phyloP scores from a whole-genome alignment of 64 coral and sea anemone species.

The Montipora sp. region DNA sequence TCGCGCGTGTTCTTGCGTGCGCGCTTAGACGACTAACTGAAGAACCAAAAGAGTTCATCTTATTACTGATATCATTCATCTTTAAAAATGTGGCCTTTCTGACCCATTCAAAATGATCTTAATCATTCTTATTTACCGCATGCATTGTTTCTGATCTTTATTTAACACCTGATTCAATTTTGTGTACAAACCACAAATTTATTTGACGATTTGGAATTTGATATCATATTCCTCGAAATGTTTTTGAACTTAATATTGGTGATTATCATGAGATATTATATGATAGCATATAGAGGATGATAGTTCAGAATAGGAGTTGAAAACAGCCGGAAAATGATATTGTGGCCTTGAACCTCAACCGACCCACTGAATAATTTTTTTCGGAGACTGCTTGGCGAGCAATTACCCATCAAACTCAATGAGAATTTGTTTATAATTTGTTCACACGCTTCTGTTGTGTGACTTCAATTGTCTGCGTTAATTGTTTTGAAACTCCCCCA shows the following conservation, averaged over 20 bases:
- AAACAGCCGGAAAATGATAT: too few relatives aligned
- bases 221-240: background rate
- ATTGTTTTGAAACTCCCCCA: constrained; percentile 62
- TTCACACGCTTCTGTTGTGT: constrained; percentile 46
- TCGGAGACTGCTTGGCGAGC: background rate
- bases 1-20: background rate
- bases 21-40: background rate
- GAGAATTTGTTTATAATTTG: constrained; percentile 38
- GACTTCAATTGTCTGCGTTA: constrained; percentile 51
- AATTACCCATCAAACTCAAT: constrained; percentile 28
- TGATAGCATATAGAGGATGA: background rate
- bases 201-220: background rate
- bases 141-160: background rate
- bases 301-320: too few relatives aligned
- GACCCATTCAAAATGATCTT: constrained; percentile 10
- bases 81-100: constrained; percentile 25
- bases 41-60: background rate
- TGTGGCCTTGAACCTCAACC: background rate
- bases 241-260: constrained; percentile 4
- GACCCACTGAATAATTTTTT: background rate
- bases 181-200: background rate
- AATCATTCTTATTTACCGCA: background rate
- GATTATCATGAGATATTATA: background rate
- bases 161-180: background rate
- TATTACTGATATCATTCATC: background rate